Base-by-base conservation (phyloP, 2,888 invertebrate genomes). In the Troides aeacus region DNA sequence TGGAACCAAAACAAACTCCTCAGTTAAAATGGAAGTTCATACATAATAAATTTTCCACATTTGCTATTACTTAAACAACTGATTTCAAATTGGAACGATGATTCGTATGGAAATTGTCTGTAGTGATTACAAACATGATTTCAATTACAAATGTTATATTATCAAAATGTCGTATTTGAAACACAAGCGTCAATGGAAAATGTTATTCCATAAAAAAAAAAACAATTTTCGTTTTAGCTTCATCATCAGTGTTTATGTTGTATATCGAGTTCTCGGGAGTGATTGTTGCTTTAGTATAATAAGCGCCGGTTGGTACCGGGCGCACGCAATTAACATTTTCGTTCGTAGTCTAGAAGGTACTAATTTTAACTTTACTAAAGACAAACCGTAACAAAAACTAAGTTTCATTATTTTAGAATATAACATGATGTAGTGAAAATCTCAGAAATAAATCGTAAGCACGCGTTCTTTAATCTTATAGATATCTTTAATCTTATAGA, bases 341-440 rank as follows among this genome's bases (percentile, higher is more conserved):
- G 7, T 23, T 39, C 24, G n/a, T 18, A 59, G 60, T 30, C 50
- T 50, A 24, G 50, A 60, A 50, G 42, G 30, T 36, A 6, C 17
- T 24, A 61, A 53, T 46, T 66, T 39, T 4, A 10, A 8, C 42
- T 62, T 56, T 30, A 18, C 62, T 15, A 15, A 15, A 62, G 30
- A 17, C 30, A n/a, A 46, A 65, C 50, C n/a, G 18, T 30, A 59
- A 61, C 53, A 61, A 61, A 36, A 59, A 65, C 59, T 65, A 58
- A 39, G 23, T 23, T n/a, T 42, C 18, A 24, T 57, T 5, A 50
- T 50, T 2, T 17, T 1, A 50, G 17, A 18, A 50, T 17, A 50
- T 15, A 5, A 50, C 17, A 39, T 39, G 10, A 7, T 39, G 39
- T 39, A 7, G 39, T 39, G 10, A 39, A 39, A 39, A 39, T 10